These are phyloP conservation scores for Amblyraja radiata DNA, from an alignment of 2,797 vertebrate species.

Conservation along the genomic window DNA sequence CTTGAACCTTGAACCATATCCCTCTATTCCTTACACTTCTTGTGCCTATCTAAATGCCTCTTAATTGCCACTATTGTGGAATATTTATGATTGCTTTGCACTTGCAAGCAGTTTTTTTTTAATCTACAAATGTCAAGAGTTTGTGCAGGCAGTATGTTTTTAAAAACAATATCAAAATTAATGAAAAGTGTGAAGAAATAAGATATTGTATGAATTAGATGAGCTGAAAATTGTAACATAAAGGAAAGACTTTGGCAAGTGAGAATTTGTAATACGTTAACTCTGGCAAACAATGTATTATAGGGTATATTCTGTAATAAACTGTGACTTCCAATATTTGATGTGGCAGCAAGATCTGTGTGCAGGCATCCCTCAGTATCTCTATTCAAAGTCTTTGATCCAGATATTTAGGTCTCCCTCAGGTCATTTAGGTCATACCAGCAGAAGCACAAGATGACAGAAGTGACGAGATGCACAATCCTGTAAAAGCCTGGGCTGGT, in stretches of 20 bases:
- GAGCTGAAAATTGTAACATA: not conserved
- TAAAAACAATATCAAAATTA: not conserved
- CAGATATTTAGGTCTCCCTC: not conserved
- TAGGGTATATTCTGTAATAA: not conserved
- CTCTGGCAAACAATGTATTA: not conserved
- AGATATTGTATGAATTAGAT: no score
- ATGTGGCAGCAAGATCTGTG: not conserved
- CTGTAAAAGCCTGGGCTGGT: not conserved
- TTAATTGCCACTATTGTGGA: no score
- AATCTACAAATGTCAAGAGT: not conserved
- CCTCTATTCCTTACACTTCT: no score
- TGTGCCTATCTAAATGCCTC: no score
- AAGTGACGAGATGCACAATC: not conserved
- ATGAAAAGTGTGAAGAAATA: not conserved
- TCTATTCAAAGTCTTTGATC: not conserved
- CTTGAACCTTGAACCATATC: no score
- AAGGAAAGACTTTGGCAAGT: not conserved
- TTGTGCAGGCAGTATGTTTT: not conserved
- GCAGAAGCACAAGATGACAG: not conserved
- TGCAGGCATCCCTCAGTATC: not conserved
- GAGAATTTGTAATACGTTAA: not conserved
- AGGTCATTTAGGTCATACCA: not conserved
- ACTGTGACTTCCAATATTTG: not conserved
- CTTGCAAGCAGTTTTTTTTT: not conserved
- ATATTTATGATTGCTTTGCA: not conserved